Conservation (phyloP, 2,888 invertebrate species). For the Plebejus melissa region DNA sequence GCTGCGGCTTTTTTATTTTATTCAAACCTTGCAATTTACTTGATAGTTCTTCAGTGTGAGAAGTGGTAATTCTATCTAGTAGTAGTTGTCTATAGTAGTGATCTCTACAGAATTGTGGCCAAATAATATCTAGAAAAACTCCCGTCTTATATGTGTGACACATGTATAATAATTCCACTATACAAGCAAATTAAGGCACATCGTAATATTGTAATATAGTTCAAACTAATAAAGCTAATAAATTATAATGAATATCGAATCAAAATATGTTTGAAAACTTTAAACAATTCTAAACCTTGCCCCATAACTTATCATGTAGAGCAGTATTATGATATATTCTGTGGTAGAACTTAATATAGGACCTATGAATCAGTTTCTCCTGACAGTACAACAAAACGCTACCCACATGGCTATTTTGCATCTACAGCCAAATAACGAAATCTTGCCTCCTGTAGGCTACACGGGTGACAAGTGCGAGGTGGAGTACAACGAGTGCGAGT, state of each 20-base stretch:
- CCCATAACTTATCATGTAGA: no score
- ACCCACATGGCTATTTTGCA: no score
- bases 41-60: background rate
- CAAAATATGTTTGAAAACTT: no score
- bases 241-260: background rate
- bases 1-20: background rate
- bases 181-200: background rate
- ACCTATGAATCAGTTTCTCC: no score
- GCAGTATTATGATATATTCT: no score
- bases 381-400: no score
- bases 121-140: background rate
- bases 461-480: constrained; percentile 86
- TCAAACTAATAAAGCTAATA: background rate
- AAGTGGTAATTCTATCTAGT: background rate
- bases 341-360: no score
- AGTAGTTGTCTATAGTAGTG: background rate
- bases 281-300: no score
- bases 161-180: background rate
- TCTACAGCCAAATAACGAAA: background rate
- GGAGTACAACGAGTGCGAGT: constrained; percentile 88
- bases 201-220: background rate
- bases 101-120: background rate
- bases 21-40: background rate
- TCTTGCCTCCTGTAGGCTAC: constrained; percentile 70
- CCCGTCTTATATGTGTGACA: no score